Percentiles rank a stretch among this genome's conserved stretches.
Conservation (phyloP, 2,888 invertebrate genomes). For the Agrilus biguttatus region DNA sequence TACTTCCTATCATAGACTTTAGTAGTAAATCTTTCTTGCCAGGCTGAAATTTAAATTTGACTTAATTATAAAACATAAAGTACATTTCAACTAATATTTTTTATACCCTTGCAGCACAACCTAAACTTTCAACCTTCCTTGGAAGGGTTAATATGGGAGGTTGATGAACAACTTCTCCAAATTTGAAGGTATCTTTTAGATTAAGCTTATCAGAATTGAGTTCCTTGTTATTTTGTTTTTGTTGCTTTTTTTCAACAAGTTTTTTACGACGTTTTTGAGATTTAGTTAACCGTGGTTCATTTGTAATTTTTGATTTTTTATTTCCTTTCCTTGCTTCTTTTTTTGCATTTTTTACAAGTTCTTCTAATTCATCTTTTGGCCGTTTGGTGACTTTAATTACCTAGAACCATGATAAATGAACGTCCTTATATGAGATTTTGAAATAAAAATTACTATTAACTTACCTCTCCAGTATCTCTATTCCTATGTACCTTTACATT, state of each 20-base stretch:
- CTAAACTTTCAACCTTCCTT: conserved; percentile 28
- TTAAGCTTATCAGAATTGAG: conserved; percentile 33
- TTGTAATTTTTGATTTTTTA: conserved; percentile 14
- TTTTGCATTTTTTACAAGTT: conserved; percentile 29
- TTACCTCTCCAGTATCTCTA: conserved; percentile 33
- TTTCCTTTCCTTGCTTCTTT: conserved; percentile 3
- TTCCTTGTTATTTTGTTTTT: conserved; percentile 16
- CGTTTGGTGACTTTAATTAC: conserved; percentile 33
- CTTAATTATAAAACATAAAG: neutral
- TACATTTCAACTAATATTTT: neutral
- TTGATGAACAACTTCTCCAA: conserved; percentile 61
- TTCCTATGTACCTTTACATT: conserved; percentile 42
- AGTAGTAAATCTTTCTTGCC: conserved; percentile 49
- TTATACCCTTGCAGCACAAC: conserved; percentile 16
- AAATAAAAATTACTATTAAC: conserved; percentile 1
- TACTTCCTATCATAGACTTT: conserved; percentile 31
- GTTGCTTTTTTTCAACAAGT: conserved; percentile 34
- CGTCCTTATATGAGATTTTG: neutral
- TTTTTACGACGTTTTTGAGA: conserved; percentile 39
- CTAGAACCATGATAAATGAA: conserved; percentile 9
- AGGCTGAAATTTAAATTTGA: conserved; percentile 35
- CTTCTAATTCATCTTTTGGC: conserved; percentile 38
- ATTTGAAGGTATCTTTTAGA: conserved; percentile 47
- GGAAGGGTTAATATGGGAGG: conserved; percentile 51
- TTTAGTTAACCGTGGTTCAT: conserved; percentile 31